Conservation (phyloP, 2,113 vertebrate species). For the Tiliqua scincoides region DNA sequence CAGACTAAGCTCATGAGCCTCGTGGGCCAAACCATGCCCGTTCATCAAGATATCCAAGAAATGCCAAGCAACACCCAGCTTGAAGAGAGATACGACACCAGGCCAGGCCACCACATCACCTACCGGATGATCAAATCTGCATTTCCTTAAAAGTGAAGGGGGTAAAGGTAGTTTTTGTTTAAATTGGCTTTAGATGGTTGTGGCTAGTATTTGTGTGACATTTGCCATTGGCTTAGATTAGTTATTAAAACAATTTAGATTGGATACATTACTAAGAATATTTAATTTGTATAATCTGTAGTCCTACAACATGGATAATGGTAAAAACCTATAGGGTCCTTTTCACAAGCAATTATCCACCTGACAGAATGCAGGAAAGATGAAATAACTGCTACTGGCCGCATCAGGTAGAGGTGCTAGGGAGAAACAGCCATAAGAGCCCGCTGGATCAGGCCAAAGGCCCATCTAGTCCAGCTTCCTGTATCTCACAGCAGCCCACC, state of each 20-base stretch:
- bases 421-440: too few relatives aligned
- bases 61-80: not conserved
- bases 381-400: too few relatives aligned
- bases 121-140: slow-evolving; percentile 72
- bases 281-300: not conserved
- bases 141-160: slow-evolving; percentile 33
- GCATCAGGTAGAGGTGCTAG: too few relatives aligned
- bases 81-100: slow-evolving; percentile 18
- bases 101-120: slow-evolving; percentile 62
- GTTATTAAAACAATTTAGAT: not conserved
- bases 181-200: slow-evolving; percentile 5
- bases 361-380: too few relatives aligned
- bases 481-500: too few relatives aligned
- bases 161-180: not conserved
- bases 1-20: slow-evolving; percentile 72
- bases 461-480: too few relatives aligned
- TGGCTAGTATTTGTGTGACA: not conserved
- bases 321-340: too few relatives aligned
- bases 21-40: slow-evolving; percentile 71
- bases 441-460: too few relatives aligned
- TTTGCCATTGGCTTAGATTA: not conserved
- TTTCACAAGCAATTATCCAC: too few relatives aligned
- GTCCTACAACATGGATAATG: not conserved
- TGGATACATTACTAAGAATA: not conserved
- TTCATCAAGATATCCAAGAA: slow-evolving; percentile 66